Conservation (phyloP, 2,797 vertebrate genomes). For the Pygocentrus nattereri region DNA sequence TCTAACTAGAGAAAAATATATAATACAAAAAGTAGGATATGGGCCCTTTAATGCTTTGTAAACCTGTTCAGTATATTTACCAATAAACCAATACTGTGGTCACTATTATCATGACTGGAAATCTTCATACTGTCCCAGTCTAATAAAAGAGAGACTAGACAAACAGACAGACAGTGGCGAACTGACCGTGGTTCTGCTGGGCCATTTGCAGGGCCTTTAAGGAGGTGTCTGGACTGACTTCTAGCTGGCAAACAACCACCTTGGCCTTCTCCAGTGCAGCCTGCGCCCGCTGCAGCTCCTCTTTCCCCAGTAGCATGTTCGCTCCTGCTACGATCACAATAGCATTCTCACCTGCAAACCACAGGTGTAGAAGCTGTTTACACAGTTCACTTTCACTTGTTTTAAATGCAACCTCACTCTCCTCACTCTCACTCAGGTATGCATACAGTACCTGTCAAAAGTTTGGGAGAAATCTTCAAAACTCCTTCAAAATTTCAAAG, state of each 20-base stretch:
- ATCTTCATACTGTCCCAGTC: no score
- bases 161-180: background rate
- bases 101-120: no score
- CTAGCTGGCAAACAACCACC: conserved; percentile 94
- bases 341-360: conserved; percentile 89
- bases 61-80: no score
- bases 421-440: background rate
- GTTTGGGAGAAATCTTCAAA: no score
- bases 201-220: conserved; percentile 90
- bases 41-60: no score
- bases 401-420: no score
- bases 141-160: conserved; percentile 4
- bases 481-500: no score
- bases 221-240: conserved; percentile 85
- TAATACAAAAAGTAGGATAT: no score
- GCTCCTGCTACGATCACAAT: conserved; percentile 96
- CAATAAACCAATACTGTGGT: no score
- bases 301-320: conserved; percentile 87
- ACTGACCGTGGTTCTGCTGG: conserved; percentile 85
- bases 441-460: background rate
- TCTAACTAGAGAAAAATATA: no score
- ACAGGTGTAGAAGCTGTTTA: background rate
- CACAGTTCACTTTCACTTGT: no score
- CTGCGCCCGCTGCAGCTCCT: conserved; percentile 84
- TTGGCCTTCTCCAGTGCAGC: conserved; percentile 81